A percentile compares a stretch with the other conserved stretches of the same genome.
These are phyloP conservation scores for Meteorus cinctellus DNA, from an alignment of 2,888 invertebrate genomes.

Conservation along the genomic window DNA sequence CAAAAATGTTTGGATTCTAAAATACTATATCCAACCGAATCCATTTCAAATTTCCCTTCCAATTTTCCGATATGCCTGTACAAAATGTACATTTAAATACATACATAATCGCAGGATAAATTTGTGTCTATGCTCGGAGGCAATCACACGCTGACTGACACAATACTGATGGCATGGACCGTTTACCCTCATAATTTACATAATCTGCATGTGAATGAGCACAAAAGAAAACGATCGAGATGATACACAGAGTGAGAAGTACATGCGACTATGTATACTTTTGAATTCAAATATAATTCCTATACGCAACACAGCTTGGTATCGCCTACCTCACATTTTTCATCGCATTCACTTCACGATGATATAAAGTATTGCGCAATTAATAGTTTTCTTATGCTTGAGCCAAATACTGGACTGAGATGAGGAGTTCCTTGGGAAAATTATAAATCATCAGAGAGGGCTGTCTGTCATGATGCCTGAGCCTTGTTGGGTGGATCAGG, in stretches of 20 bases:
- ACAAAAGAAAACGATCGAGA: constrained; percentile 1
- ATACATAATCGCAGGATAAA: too few species aligned
- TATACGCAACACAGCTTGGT: too few species aligned
- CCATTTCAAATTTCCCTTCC: too few species aligned
- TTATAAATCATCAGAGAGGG: constrained; percentile 56
- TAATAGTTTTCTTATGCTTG: constrained; percentile 54
- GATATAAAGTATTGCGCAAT: constrained; percentile 63
- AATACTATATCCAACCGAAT: too few species aligned
- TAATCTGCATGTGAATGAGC: background rate
- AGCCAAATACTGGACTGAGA: constrained; percentile 60
- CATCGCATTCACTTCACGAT: constrained; percentile 57
- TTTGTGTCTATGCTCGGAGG: background rate
- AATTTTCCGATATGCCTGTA: too few species aligned
- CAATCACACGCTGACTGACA: background rate
- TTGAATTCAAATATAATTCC: too few species aligned
- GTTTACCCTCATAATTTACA: constrained; percentile 2
- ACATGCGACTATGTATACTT: background rate
- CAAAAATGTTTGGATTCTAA: too few species aligned
- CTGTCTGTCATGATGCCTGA: constrained; percentile 49
- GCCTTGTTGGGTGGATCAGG: constrained; percentile 46
- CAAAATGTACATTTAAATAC: too few species aligned
- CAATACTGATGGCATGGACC: background rate
- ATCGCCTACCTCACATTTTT: constrained; percentile 4
- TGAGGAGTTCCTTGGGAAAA: constrained; percentile 52
- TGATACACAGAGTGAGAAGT: background rate